Percentiles rank a stretch among this genome's conserved stretches.
Conservation (phyloP, 1,140 invertebrate genomes). For the Aleiodes sp. region DNA sequence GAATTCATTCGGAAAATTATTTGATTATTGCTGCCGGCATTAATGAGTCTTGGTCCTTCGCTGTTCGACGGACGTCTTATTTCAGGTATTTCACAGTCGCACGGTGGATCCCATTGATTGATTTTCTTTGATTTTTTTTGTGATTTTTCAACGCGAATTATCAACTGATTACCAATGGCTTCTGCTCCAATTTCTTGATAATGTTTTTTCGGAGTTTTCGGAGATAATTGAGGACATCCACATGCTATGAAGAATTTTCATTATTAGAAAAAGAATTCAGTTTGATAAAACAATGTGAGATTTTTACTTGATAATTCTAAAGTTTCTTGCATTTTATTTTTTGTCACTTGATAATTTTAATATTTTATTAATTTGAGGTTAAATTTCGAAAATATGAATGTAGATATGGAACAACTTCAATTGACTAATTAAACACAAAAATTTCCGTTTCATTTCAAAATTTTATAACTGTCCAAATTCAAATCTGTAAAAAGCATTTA, state of each 20-base stretch:
- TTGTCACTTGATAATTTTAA: neutral
- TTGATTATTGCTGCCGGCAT: constrained; percentile 50
- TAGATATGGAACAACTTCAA: neutral
- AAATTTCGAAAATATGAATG: neutral
- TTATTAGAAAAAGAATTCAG: too few relatives aligned
- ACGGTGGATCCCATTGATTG: constrained; percentile 51
- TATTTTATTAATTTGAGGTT: neutral
- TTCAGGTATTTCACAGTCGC: constrained; percentile 55
- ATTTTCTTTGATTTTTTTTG: constrained; percentile 41
- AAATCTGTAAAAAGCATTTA: neutral
- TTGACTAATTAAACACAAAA: too few relatives aligned
- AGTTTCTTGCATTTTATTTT: constrained; percentile 13
- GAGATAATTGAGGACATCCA: neutral
- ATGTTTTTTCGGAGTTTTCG: constrained; percentile 43
- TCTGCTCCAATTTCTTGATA: constrained; percentile 55
- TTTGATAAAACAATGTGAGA: too few relatives aligned
- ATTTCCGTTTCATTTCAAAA: neutral
- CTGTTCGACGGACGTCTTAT: constrained; percentile 51
- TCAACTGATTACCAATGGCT: constrained; percentile 54
- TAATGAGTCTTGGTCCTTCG: constrained; percentile 54
- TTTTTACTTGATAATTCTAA: neutral
- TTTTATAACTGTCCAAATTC: neutral
- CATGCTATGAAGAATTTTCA: too few relatives aligned
- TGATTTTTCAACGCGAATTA: constrained; percentile 59
- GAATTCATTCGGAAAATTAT: constrained; percentile 56